phyloP scores from a whole-genome alignment of 1,140 invertebrate species.

The Pseudomyrmex sp. region DNA sequence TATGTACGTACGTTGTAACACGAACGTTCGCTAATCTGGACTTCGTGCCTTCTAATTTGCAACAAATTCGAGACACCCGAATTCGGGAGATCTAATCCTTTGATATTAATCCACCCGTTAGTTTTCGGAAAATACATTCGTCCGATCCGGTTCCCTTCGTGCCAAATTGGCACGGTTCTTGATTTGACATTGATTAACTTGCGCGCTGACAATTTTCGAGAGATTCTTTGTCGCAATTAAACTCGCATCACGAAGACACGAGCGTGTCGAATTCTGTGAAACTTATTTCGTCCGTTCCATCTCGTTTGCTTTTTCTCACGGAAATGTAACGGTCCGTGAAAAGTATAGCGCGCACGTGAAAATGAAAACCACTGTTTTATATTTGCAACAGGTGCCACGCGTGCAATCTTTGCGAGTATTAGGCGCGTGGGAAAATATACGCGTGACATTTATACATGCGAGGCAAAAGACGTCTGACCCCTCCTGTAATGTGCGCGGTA shows the following conservation, averaged over 20 bases:
- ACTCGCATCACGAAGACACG: background rate
- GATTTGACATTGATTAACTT: background rate
- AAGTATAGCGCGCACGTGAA: background rate
- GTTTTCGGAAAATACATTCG: constrained; percentile 37
- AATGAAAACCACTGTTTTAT: background rate
- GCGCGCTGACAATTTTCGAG: background rate
- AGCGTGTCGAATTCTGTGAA: too few relatives aligned
- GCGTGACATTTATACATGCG: background rate
- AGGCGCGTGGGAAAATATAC: background rate
- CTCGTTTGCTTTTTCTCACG: too few relatives aligned
- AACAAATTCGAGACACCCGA: constrained; percentile 34
- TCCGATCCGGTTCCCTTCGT: constrained; percentile 10
- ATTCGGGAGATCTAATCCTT: constrained; percentile 6
- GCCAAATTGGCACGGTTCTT: constrained; percentile 18
- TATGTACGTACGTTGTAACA: constrained; percentile 29
- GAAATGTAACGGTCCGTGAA: background rate
- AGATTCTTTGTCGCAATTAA: constrained; percentile 12
- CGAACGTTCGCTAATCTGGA: constrained; percentile 43
- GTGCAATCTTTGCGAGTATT: background rate
- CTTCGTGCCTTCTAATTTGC: constrained; percentile 50
- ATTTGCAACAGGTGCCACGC: constrained; percentile 5
- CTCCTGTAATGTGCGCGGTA: too few relatives aligned
- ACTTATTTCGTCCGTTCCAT: too few relatives aligned
- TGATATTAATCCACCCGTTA: constrained; percentile 42
- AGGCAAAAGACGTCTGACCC: too few relatives aligned